These are phyloP conservation scores for Psilopsiagon aurifrons DNA, from an alignment of 2,113 vertebrate genomes.

Conservation along the genomic window DNA sequence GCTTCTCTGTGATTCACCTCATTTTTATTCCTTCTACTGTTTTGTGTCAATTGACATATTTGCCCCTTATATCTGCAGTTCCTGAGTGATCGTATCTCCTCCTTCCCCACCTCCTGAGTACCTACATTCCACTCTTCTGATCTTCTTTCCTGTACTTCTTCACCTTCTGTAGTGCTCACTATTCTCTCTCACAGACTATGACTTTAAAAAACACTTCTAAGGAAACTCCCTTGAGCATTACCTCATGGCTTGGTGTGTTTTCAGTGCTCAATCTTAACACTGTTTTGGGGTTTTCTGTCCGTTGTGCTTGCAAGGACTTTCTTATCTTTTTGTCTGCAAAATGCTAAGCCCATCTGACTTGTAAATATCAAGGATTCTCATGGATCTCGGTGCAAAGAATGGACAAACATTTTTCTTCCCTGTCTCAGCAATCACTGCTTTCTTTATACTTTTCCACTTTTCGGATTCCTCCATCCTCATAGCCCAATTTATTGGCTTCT, in stretches of 20 bases:
- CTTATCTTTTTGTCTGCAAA: neutral
- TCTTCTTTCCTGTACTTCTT: neutral
- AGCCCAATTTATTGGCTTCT: neutral
- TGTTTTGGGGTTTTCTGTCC: neutral
- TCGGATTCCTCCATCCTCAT: neutral
- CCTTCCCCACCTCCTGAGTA: neutral
- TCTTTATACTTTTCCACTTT: neutral
- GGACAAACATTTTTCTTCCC: neutral
- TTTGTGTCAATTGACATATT: neutral
- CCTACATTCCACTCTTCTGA: neutral
- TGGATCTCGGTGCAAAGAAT: neutral
- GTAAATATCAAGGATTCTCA: neutral
- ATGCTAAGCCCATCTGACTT: neutral
- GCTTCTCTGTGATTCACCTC: neutral
- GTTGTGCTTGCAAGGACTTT: neutral
- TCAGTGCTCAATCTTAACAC: neutral
- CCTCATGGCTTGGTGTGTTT: neutral
- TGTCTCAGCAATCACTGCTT: neutral
- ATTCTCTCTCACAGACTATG: neutral
- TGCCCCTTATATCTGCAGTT: neutral
- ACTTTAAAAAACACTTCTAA: neutral
- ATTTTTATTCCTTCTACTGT: neutral
- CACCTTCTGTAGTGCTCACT: neutral
- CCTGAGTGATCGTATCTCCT: neutral
- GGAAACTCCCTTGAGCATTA: neutral